A percentile compares a stretch with the other conserved stretches of the same genome.
phyloP scores from a whole-genome alignment of 2,888 invertebrate genomes.

The Aradus depressus region DNA sequence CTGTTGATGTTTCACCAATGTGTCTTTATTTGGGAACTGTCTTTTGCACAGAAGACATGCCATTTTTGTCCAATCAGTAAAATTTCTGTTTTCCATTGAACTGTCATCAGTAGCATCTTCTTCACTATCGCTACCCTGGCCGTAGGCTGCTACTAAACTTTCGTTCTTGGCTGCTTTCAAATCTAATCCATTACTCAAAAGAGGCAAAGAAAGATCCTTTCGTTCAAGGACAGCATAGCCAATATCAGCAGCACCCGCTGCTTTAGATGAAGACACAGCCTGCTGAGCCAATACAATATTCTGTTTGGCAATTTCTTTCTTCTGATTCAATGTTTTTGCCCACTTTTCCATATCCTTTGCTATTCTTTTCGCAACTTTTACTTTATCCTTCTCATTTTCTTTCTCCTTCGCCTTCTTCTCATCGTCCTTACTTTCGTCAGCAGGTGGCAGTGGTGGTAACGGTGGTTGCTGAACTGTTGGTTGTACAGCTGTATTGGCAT shows the following conservation, averaged over 20 bases:
- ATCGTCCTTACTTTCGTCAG: constrained; percentile 41
- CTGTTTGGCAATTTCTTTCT: constrained; percentile 57
- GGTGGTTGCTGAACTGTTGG: constrained; percentile 29
- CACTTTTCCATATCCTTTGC: constrained; percentile 91
- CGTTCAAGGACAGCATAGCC: constrained; percentile 87
- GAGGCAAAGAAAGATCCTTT: constrained; percentile 39
- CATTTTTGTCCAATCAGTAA: constrained; percentile 74
- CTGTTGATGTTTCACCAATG: constrained; percentile 79
- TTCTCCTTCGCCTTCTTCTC: constrained; percentile 58
- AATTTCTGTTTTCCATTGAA: constrained; percentile 39
- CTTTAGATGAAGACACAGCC: constrained; percentile 41
- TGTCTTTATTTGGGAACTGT: constrained; percentile 82
- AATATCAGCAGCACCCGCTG: constrained; percentile 55
- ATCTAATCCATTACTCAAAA: constrained; percentile 16
- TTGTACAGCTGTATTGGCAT: constrained; percentile 13
- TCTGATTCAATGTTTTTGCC: constrained; percentile 95
- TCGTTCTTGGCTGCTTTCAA: constrained; percentile 22
- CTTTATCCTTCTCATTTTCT: constrained; percentile 71
- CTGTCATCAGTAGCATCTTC: constrained; percentile 57
- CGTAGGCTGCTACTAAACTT: constrained; percentile 60
- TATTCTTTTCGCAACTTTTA: constrained; percentile 93
- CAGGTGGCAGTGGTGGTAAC: constrained; percentile 31
- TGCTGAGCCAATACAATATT: constrained; percentile 34
- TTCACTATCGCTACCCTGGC: constrained; percentile 56
- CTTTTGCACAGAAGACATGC: constrained; percentile 92